phyloP scores from a whole-genome alignment of 2,113 vertebrate species.

The Nothocercus julius region DNA sequence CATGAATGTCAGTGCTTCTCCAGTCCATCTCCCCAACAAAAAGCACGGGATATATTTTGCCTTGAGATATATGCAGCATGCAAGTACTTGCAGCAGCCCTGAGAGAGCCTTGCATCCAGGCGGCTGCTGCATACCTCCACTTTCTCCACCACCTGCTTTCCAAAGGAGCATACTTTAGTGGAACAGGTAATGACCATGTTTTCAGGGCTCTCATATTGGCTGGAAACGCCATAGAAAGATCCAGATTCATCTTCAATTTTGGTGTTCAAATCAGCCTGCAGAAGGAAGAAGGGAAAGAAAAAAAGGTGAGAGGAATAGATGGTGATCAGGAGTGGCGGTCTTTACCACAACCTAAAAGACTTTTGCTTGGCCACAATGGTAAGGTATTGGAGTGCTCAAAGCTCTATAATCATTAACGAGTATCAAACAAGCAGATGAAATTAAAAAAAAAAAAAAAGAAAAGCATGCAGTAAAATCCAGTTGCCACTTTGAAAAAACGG shows the following conservation, averaged over 20 bases:
- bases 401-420: neutral
- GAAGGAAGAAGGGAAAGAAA: neutral
- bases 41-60: neutral
- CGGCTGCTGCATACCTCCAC: constrained; percentile 85
- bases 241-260: constrained; percentile 91
- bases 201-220: constrained; percentile 93
- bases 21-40: neutral
- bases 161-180: constrained; percentile 96
- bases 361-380: neutral
- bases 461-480: neutral
- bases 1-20: neutral
- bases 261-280: constrained; percentile 91
- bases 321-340: neutral
- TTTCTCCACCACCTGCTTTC: constrained; percentile 97
- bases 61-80: neutral
- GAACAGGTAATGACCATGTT: constrained; percentile 97
- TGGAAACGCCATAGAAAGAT: constrained; percentile 94
- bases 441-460: neutral
- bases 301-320: neutral
- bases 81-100: neutral
- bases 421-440: neutral
- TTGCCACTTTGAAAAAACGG: neutral
- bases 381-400: neutral
- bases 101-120: neutral
- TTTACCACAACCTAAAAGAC: neutral